These are phyloP conservation scores for Drosophila planitibia DNA, from an alignment of 2,888 invertebrate genomes.

Conservation along the genomic window DNA sequence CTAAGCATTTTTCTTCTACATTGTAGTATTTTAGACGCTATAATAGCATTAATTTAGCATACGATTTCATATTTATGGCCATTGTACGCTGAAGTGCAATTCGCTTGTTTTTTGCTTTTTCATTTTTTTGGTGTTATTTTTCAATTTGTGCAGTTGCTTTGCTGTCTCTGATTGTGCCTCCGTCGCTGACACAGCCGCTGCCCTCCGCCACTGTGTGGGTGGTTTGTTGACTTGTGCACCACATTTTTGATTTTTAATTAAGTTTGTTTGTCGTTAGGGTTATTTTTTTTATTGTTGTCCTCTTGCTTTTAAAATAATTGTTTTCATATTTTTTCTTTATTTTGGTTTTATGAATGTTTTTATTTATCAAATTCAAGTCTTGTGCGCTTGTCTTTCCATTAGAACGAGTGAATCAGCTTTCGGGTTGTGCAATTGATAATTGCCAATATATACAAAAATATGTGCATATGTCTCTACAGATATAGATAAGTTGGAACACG, in stretches of 20 bases:
- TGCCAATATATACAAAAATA: constrained; percentile 18
- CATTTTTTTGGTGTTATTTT: constrained; percentile 17
- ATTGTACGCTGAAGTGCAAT: constrained; percentile 73
- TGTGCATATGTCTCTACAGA: constrained; percentile 10
- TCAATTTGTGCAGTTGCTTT: constrained; percentile 56
- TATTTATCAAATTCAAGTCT: constrained; percentile 22
- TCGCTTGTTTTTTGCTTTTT: constrained; percentile 21
- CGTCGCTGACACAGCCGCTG: constrained; percentile 9
- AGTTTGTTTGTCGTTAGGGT: constrained; percentile 39
- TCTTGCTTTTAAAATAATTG: constrained; percentile 34
- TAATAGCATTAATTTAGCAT: constrained; percentile 81
- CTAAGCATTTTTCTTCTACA: constrained; percentile 78
- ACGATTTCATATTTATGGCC: constrained; percentile 79
- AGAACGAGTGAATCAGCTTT: constrained; percentile 64
- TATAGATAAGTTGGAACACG: constrained; percentile 35
- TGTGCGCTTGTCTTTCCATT: constrained; percentile 11
- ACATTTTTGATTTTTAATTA: constrained; percentile 66
- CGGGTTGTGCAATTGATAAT: constrained; percentile 49
- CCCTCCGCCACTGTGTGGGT: constrained; percentile 57
- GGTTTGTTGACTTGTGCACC: constrained; percentile 68
- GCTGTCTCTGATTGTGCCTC: background rate
- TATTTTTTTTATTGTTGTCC: constrained; percentile 8
- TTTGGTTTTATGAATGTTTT: background rate
- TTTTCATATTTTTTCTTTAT: constrained; percentile 13
- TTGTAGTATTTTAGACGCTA: constrained; percentile 69